Evolutionary conservation across 2,888 invertebrate genomes (phyloP).

Genomic region (Clusia tigrina): DNA sequence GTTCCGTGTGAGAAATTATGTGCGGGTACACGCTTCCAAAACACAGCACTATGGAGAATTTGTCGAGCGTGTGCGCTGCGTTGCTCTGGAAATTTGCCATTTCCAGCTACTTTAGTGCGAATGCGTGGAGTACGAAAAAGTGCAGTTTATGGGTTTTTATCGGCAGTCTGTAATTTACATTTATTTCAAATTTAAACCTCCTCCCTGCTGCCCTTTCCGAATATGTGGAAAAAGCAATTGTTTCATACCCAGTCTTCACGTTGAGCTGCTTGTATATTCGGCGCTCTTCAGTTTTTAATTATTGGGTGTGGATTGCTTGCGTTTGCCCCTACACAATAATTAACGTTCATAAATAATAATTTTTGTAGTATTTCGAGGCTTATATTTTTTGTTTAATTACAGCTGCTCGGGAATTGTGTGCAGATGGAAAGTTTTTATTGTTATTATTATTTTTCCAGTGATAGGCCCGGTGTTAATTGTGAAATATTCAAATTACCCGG

Average conservation of each 20-base stretch:
- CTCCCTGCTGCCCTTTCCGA: background rate
- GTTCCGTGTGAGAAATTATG: background rate
- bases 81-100: background rate
- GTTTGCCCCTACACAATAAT: background rate
- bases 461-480: background rate
- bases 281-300: background rate
- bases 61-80: background rate
- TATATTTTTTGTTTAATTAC: constrained; percentile 5
- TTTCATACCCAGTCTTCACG: background rate
- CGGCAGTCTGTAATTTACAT: too few relatives aligned
- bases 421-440: background rate
- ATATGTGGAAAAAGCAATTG: constrained; percentile 4
- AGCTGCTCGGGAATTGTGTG: background rate
- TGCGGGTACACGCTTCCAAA: constrained; percentile 6
- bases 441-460: background rate
- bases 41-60: background rate
- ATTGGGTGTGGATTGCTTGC: constrained; percentile 8
- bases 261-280: background rate
- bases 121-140: background rate
- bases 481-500: background rate
- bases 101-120: background rate
- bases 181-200: background rate
- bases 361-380: background rate
- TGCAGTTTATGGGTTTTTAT: too few relatives aligned
- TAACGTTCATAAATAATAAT: constrained; percentile 6